Percentiles rank a stretch among this genome's conserved stretches.
These are phyloP conservation scores for Tragulus kanchil DNA, from an alignment of 2,113 vertebrate species.

Conservation along the genomic window DNA sequence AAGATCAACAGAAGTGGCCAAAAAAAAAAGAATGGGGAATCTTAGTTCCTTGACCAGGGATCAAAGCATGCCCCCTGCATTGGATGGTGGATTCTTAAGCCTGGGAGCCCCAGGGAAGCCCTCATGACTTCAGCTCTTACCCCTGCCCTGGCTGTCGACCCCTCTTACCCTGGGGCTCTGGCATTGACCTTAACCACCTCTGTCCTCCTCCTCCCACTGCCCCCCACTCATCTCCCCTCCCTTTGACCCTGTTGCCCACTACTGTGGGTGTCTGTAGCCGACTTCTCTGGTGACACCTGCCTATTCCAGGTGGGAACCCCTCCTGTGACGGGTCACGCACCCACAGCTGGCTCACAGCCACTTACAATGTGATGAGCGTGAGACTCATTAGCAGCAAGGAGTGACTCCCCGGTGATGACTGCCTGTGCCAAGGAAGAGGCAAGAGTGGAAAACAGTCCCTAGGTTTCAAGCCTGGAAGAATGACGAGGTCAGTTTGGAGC, in stretches of 20 bases:
- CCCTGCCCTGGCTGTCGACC: neutral
- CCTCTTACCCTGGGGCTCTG: neutral
- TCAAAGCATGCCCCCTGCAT: neutral
- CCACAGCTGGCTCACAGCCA: neutral
- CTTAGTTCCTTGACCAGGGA: neutral
- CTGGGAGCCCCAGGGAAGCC: neutral
- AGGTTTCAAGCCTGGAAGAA: neutral
- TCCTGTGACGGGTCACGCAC: neutral
- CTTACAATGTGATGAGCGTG: neutral
- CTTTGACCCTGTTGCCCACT: neutral
- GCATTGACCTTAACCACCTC: neutral
- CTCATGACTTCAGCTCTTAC: neutral
- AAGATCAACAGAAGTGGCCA: too few relatives aligned
- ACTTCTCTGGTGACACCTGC: neutral
- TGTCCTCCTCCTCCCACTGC: neutral
- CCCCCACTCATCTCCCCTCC: neutral
- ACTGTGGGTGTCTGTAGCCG: neutral
- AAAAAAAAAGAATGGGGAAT: neutral
- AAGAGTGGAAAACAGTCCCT: neutral
- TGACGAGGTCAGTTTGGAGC: neutral
- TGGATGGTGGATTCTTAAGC: neutral
- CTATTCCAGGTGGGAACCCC: neutral
- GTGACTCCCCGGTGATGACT: neutral
- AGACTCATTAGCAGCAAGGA: neutral
- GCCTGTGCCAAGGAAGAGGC: neutral